phyloP scores from a whole-genome alignment of 2,888 invertebrate species.

The Pyrochroa serraticornis region DNA sequence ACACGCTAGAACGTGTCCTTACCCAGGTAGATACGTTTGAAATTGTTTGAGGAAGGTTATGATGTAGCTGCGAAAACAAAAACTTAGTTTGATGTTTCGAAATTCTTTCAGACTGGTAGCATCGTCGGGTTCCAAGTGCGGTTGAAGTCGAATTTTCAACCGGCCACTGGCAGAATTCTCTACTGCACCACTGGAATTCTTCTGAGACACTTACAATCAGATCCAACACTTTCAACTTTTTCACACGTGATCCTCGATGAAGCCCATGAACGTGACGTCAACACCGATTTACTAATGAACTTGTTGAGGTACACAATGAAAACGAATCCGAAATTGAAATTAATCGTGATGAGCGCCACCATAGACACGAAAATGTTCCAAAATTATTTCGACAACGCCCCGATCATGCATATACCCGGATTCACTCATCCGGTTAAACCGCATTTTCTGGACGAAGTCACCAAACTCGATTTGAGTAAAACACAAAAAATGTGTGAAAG shows the following conservation, averaged over 20 bases:
- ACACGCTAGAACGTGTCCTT: no score
- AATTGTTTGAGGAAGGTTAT: no score
- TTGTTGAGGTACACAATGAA: constrained; percentile 63
- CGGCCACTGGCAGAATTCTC: constrained; percentile 65
- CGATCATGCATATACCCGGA: constrained; percentile 58
- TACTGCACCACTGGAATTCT: constrained; percentile 72
- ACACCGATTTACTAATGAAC: constrained; percentile 69
- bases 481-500: constrained; percentile 52
- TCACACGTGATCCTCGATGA: constrained; percentile 76
- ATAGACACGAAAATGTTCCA: constrained; percentile 68
- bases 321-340: constrained; percentile 62
- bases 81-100: no score
- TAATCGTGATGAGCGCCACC: constrained; percentile 78
- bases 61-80: no score
- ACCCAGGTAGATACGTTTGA: no score
- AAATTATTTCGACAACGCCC: constrained; percentile 59
- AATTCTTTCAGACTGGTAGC: constrained; percentile 62
- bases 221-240: constrained; percentile 62
- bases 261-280: constrained; percentile 74
- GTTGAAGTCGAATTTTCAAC: constrained; percentile 61
- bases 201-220: constrained; percentile 55
- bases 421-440: constrained; percentile 66
- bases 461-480: constrained; percentile 50
- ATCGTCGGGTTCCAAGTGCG: constrained; percentile 73
- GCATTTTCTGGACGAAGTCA: constrained; percentile 63